Evolutionary conservation across 2,888 invertebrate species (phyloP).

Genomic region (Bruchidius siliquastri): DNA sequence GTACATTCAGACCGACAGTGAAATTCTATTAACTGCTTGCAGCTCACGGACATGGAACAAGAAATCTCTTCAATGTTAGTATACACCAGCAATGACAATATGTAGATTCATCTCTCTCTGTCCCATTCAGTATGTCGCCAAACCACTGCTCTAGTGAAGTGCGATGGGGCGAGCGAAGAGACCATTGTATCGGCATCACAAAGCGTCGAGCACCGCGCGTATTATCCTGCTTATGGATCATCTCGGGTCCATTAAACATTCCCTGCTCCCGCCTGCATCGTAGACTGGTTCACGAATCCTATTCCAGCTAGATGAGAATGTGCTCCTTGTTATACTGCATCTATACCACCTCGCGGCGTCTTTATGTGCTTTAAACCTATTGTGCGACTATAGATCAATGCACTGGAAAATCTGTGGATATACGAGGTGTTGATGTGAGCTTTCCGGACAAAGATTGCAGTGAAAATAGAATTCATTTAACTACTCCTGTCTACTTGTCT

Average conservation of each 20-base stretch:
- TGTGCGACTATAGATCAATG: neutral
- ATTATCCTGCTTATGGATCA: slow-evolving; percentile 28
- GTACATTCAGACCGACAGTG: too few species aligned
- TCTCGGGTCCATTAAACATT: slow-evolving; percentile 20
- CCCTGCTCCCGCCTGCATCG: slow-evolving; percentile 7
- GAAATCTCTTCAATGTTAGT: too few species aligned
- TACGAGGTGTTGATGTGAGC: too few species aligned
- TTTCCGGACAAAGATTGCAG: too few species aligned
- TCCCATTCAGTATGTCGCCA: neutral
- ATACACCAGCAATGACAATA: too few species aligned
- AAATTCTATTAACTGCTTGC: too few species aligned
- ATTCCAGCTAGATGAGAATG: neutral
- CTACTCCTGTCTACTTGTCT: too few species aligned
- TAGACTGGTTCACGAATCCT: neutral
- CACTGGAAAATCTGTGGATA: neutral
- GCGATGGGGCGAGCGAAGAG: neutral
- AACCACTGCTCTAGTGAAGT: neutral
- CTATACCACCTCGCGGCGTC: neutral
- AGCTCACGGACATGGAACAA: too few species aligned
- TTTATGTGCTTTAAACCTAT: neutral
- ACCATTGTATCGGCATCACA: neutral
- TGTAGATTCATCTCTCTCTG: too few species aligned
- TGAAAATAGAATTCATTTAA: too few species aligned
- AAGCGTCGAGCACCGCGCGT: slow-evolving; percentile 13
- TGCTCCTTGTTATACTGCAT: neutral